A percentile compares a stretch with the other conserved stretches of the same genome.
Conservation (phyloP, 2,797 vertebrate genomes). For the Mus minutoides region DNA sequence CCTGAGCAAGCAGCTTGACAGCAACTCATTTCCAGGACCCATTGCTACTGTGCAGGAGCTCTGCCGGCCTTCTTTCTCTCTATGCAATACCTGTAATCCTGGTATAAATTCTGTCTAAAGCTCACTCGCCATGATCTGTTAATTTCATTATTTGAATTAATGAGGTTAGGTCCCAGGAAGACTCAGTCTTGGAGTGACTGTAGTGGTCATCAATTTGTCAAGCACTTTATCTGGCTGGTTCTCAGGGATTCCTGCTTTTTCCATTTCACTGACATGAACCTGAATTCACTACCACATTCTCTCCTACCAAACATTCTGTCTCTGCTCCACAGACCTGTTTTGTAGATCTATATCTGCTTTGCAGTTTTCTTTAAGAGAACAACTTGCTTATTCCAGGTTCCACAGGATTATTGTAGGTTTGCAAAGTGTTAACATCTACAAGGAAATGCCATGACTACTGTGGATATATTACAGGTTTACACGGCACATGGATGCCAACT, state of each 20-base stretch:
- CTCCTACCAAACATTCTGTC: neutral
- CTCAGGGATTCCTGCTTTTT: neutral
- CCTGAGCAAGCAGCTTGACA: neutral
- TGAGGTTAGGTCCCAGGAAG: neutral
- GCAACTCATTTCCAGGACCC: neutral
- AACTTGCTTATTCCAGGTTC: neutral
- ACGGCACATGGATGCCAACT: neutral
- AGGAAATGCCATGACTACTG: neutral
- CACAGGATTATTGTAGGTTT: neutral
- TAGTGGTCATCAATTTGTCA: neutral
- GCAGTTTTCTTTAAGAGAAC: neutral
- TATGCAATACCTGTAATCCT: neutral
- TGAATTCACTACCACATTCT: constrained; percentile 32
- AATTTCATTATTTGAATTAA: neutral
- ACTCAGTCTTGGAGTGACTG: neutral
- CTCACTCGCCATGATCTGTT: neutral
- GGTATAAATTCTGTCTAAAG: neutral
- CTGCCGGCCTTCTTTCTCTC: neutral
- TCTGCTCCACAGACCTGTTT: neutral
- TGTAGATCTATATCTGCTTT: neutral
- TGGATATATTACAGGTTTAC: neutral
- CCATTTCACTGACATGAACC: neutral
- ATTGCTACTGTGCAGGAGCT: neutral
- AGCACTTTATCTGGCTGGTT: neutral
- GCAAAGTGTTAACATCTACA: neutral